phyloP scores from a whole-genome alignment of 1,140 invertebrate genomes.

The Drosophila auraria region DNA sequence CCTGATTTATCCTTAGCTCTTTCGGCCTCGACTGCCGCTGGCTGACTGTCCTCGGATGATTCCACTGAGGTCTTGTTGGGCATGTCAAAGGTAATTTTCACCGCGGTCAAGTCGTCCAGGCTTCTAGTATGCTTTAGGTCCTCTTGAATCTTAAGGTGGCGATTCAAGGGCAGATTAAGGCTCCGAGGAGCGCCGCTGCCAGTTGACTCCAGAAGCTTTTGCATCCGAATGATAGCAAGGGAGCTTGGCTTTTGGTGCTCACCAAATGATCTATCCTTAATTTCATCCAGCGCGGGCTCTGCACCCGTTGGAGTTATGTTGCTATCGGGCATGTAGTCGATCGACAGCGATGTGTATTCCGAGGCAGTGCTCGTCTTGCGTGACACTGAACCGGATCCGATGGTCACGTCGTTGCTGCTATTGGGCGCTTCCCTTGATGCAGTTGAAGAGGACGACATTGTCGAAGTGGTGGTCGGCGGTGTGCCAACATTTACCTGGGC shows the following conservation, averaged over 20 bases:
- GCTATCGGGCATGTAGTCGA: conserved; percentile 86
- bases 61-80: conserved; percentile 48
- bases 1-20: conserved; percentile 58
- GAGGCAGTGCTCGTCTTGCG: conserved; percentile 86
- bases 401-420: conserved; percentile 85
- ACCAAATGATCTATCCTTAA: conserved; percentile 38
- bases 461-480: conserved; percentile 74
- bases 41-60: conserved; percentile 8
- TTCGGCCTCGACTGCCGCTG: conserved; percentile 33
- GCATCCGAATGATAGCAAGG: conserved; percentile 62
- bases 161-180: conserved; percentile 68
- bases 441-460: conserved; percentile 75
- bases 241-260: conserved; percentile 49
- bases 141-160: conserved; percentile 64
- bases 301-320: conserved; percentile 83
- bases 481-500: conserved; percentile 46
- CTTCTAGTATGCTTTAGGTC: conserved; percentile 71
- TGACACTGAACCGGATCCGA: conserved; percentile 86
- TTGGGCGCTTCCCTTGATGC: conserved; percentile 69
- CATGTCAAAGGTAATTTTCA: conserved; percentile 79
- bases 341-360: conserved; percentile 83
- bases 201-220: conserved; percentile 65
- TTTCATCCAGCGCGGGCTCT: conserved; percentile 49
- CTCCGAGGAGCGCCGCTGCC: conserved; percentile 58
- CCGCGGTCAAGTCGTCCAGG: conserved; percentile 68